Evolutionary conservation across 1,140 invertebrate genomes (phyloP).

Genomic region (Pteromalus puparum): DNA sequence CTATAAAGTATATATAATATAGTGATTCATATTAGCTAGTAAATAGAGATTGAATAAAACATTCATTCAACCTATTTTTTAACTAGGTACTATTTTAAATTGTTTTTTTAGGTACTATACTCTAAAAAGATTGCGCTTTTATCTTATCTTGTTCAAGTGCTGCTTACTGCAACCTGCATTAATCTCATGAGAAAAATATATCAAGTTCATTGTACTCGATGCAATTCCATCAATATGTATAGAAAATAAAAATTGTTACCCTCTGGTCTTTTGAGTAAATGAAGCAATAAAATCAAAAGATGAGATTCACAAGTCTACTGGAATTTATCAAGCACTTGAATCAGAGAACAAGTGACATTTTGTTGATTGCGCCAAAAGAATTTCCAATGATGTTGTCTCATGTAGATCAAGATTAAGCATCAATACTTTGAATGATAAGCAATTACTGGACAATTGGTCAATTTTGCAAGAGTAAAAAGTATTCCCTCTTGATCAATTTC

Average conservation of each 20-base stretch:
- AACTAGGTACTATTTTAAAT: background rate
- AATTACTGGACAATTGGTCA: too few relatives aligned
- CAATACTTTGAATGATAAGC: too few relatives aligned
- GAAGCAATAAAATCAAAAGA: too few relatives aligned
- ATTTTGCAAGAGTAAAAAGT: too few relatives aligned
- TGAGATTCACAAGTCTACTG: too few relatives aligned
- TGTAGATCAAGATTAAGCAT: too few relatives aligned
- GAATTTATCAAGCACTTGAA: too few relatives aligned
- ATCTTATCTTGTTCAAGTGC: slow-evolving; percentile 23
- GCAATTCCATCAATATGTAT: slow-evolving; percentile 8
- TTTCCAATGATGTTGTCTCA: too few relatives aligned
- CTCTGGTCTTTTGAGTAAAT: too few relatives aligned
- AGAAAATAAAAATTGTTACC: background rate
- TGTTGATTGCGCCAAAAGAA: too few relatives aligned
- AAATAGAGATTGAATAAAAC: background rate
- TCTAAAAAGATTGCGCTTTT: background rate
- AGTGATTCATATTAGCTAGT: background rate
- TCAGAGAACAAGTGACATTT: too few relatives aligned
- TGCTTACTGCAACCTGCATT: background rate
- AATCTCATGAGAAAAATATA: background rate
- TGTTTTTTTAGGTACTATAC: background rate
- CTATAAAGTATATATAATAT: background rate
- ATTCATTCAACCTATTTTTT: background rate
- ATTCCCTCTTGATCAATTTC: too few relatives aligned
- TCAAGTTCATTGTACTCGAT: slow-evolving; percentile 34